phyloP scores from a whole-genome alignment of 1,140 invertebrate species.

The Drosophila lini region DNA sequence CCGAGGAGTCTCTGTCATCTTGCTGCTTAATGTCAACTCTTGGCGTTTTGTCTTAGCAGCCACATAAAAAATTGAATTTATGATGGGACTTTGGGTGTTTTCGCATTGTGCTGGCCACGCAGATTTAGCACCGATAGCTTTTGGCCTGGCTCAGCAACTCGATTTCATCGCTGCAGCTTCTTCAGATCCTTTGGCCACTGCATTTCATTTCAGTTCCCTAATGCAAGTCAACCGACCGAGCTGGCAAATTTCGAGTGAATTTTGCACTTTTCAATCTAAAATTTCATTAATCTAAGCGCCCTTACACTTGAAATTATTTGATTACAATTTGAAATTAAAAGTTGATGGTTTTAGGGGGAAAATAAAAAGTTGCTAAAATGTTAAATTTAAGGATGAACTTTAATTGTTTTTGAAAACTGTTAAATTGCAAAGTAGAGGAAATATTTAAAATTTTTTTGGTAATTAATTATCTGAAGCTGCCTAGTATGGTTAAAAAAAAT shows the following conservation, averaged over 20 bases:
- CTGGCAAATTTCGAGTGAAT: constrained; percentile 31
- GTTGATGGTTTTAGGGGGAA: neutral
- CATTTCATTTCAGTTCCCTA: constrained; percentile 27
- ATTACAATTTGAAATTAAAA: neutral
- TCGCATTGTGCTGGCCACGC: constrained; percentile 64
- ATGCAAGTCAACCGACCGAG: constrained; percentile 39
- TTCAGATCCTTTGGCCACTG: constrained; percentile 6
- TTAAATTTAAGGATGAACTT: too few species aligned
- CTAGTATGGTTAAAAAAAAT: too few species aligned
- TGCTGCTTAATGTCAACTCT: constrained; percentile 78
- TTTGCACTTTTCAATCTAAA: constrained; percentile 44
- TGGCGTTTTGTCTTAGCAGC: constrained; percentile 73
- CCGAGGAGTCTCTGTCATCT: constrained; percentile 41
- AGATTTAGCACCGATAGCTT: constrained; percentile 54
- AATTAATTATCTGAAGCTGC: too few species aligned
- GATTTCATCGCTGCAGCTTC: constrained; percentile 20
- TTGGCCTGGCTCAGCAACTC: constrained; percentile 55
- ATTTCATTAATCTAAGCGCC: constrained; percentile 47
- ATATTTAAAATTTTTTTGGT: too few species aligned
- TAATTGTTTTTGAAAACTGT: too few species aligned
- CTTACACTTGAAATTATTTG: constrained; percentile 3
- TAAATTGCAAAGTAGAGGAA: too few species aligned
- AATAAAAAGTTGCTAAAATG: too few species aligned
- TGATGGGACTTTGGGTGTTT: constrained; percentile 58
- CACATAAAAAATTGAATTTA: constrained; percentile 77